phyloP scores from a whole-genome alignment of 2,888 invertebrate species.

The Xestobium rufovillosum region DNA sequence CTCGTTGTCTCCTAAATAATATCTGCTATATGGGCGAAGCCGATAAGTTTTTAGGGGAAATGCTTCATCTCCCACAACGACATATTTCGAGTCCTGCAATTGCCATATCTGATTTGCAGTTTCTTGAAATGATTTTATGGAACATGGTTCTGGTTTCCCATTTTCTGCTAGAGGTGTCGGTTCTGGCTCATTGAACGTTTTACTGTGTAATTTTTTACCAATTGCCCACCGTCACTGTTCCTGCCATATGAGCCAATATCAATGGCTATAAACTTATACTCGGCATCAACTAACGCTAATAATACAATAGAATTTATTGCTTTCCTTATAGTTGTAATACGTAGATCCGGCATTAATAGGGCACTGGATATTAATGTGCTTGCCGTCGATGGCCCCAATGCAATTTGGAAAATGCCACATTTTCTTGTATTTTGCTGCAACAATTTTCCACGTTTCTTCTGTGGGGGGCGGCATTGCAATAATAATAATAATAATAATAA shows the following conservation, averaged over 20 bases:
- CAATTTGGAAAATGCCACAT: constrained; percentile 23
- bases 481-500: too few species aligned
- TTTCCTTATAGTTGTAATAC: constrained; percentile 23
- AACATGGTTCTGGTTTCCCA: too few species aligned
- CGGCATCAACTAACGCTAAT: constrained; percentile 23
- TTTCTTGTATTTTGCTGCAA: constrained; percentile 16
- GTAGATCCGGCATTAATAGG: constrained; percentile 22
- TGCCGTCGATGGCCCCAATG: constrained; percentile 20
- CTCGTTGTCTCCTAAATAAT: constrained; percentile 12
- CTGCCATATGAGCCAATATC: constrained; percentile 26
- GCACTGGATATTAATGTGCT: constrained; percentile 20
- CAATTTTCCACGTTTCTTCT: constrained; percentile 20
- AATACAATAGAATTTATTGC: constrained; percentile 22
- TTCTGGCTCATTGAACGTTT: too few species aligned
- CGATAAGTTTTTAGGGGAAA: constrained; percentile 17
- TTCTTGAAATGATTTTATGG: too few species aligned
- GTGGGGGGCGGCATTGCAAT: constrained; percentile 22
- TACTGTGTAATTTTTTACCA: constrained; percentile 12
- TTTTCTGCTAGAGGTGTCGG: too few species aligned
- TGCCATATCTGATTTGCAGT: too few species aligned
- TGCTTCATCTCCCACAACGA: too few species aligned
- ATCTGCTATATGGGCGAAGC: constrained; percentile 18
- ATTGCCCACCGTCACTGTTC: constrained; percentile 22
- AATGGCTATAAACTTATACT: constrained; percentile 24
- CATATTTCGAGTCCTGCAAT: too few species aligned